Evolutionary conservation across 2,797 vertebrate genomes (phyloP).

Genomic region (Macropodus opercularis): DNA sequence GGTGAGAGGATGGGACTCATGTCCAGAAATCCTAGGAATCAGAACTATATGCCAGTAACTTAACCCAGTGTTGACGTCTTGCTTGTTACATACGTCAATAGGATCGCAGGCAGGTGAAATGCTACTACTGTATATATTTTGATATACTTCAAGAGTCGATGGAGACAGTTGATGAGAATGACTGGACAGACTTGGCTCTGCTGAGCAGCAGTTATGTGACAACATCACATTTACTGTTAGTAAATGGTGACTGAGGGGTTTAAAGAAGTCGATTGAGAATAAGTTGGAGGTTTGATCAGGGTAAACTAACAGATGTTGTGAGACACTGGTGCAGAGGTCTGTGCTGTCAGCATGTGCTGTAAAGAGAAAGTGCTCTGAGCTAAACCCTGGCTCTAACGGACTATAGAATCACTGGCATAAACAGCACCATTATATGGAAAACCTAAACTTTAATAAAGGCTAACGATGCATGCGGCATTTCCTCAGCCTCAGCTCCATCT

Average conservation of each 20-base stretch:
- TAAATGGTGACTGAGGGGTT: background rate
- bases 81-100: too few species aligned
- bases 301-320: background rate
- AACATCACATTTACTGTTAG: background rate
- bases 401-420: conserved; percentile 17
- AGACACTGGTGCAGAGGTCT: background rate
- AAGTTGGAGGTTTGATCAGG: background rate
- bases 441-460: conserved; percentile 37
- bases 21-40: too few species aligned
- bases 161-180: background rate
- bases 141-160: background rate
- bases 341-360: background rate
- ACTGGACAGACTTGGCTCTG: too few species aligned
- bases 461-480: conserved; percentile 61
- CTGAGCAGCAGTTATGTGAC: background rate
- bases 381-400: background rate
- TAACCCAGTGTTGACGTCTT: too few species aligned
- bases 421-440: conserved; percentile 20
- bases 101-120: background rate
- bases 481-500: conserved; percentile 69
- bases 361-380: background rate
- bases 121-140: too few species aligned
- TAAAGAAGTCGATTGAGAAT: conserved; percentile 1
- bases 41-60: too few species aligned
- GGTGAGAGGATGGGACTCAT: too few species aligned